Percentiles rank a stretch among this genome's conserved stretches.
These are phyloP conservation scores for Liodrosophila aerea DNA, from an alignment of 2,888 invertebrate genomes.

Conservation along the genomic window DNA sequence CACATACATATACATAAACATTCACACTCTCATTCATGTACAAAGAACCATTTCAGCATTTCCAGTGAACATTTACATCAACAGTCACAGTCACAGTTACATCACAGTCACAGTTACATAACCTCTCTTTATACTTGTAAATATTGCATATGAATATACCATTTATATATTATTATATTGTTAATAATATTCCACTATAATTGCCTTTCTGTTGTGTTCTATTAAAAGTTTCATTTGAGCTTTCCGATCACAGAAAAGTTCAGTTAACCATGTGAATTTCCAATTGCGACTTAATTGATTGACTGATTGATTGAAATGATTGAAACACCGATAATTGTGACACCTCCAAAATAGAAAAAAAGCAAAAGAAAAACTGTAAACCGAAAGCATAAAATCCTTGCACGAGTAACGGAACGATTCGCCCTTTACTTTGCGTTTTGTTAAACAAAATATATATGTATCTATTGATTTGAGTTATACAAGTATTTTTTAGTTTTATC, in stretches of 20 bases:
- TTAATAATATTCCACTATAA: conserved; percentile 12
- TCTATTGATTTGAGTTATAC: conserved; percentile 3
- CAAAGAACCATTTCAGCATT: not conserved
- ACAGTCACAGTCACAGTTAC: conserved; percentile 4
- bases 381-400: conserved; percentile 81
- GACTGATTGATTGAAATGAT: conserved; percentile 26
- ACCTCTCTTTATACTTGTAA: conserved; percentile 32
- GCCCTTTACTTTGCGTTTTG: conserved; percentile 76
- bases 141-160: conserved; percentile 69
- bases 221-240: conserved; percentile 32
- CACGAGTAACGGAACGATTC: conserved; percentile 82
- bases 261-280: conserved; percentile 49
- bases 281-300: conserved; percentile 1
- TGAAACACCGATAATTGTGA: conserved; percentile 22
- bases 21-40: conserved; percentile 1
- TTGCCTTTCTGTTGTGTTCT: conserved; percentile 23
- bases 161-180: conserved; percentile 5
- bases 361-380: conserved; percentile 21
- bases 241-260: conserved; percentile 47
- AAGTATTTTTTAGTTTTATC: conserved; percentile 2
- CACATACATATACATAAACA: not conserved
- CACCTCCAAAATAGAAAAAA: conserved; percentile 6
- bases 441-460: conserved; percentile 11
- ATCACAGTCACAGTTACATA: not conserved
- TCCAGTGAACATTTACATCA: not conserved